Percentiles rank a stretch among this genome's conserved stretches.
phyloP scores from a whole-genome alignment of 2,888 invertebrate species.

The Trachelus iudaicus region DNA sequence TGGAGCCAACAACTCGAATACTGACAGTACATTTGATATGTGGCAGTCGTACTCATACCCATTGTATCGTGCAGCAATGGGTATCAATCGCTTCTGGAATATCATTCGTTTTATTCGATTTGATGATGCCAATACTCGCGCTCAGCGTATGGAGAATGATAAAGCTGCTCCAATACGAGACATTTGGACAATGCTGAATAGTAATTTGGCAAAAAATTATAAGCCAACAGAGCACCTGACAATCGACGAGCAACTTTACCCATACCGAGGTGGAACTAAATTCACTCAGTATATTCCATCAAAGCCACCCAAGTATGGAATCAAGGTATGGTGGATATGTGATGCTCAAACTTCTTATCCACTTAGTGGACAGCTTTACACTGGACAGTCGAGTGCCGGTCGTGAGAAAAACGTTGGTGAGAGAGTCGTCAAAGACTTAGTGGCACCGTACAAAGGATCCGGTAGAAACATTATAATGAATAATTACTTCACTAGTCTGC shows the following conservation, averaged over 20 bases:
- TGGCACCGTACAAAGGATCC: conserved; percentile 37
- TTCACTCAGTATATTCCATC: conserved; percentile 46
- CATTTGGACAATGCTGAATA: conserved; percentile 47
- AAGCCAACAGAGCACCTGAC: conserved; percentile 42
- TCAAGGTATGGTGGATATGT: conserved; percentile 48
- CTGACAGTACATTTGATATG: conserved; percentile 33
- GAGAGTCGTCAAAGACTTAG: conserved; percentile 45
- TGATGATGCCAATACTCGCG: conserved; percentile 43
- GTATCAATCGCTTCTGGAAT: conserved; percentile 22
- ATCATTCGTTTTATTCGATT: conserved; percentile 46
- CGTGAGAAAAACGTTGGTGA: conserved; percentile 44
- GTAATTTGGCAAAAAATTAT: conserved; percentile 41
- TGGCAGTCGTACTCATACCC: conserved; percentile 29
- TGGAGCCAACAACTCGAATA: conserved; percentile 33
- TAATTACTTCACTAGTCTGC: conserved; percentile 34
- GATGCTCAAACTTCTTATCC: conserved; percentile 43
- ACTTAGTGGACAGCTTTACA: conserved; percentile 35
- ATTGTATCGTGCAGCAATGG: conserved; percentile 31
- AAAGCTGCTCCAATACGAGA: conserved; percentile 44
- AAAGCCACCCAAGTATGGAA: conserved; percentile 43
- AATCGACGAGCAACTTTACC: conserved; percentile 46
- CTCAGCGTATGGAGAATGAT: conserved; percentile 32
- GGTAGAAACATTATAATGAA: conserved; percentile 38
- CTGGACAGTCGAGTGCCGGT: conserved; percentile 32
- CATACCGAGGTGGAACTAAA: conserved; percentile 40